These are phyloP conservation scores for Carapus acus DNA, from an alignment of 2,797 vertebrate genomes.

Conservation along the genomic window DNA sequence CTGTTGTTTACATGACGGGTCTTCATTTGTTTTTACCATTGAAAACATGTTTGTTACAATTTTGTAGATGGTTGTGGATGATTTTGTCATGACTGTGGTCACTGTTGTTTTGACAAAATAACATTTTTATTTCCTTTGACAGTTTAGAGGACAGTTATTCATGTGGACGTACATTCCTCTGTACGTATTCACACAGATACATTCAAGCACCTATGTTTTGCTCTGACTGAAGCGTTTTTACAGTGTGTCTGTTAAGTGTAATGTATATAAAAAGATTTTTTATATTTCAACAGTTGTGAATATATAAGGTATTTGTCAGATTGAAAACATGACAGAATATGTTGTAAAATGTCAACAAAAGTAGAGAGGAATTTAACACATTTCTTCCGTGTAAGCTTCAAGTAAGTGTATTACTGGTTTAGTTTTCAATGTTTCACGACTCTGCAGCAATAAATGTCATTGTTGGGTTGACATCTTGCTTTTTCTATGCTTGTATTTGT, in stretches of 20 bases:
- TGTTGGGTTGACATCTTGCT: constrained; percentile 13
- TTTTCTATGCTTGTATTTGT: constrained; percentile 12
- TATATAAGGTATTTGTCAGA: not conserved
- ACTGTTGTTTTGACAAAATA: constrained; percentile 27
- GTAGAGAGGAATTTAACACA: too few relatives aligned
- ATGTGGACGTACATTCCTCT: constrained; percentile 8
- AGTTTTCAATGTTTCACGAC: constrained; percentile 22
- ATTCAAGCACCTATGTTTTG: too few relatives aligned
- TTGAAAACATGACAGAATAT: not conserved
- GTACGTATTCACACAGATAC: not conserved
- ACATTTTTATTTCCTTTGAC: constrained; percentile 28
- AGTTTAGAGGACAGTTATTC: constrained; percentile 15
- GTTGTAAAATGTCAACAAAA: not conserved
- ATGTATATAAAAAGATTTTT: not conserved
- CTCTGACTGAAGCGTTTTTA: constrained; percentile 11
- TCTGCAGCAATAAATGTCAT: constrained; percentile 38
- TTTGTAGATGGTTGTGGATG: too few relatives aligned
- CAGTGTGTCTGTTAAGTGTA: not conserved
- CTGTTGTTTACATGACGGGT: constrained; percentile 47
- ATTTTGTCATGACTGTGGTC: too few relatives aligned
- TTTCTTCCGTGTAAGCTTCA: not conserved
- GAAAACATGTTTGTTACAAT: too few relatives aligned
- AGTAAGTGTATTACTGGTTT: constrained; percentile 20
- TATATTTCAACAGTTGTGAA: not conserved
- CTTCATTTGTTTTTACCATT: constrained; percentile 20